Conservation (phyloP, 2,888 invertebrate genomes). For the Melipona bicolor region DNA sequence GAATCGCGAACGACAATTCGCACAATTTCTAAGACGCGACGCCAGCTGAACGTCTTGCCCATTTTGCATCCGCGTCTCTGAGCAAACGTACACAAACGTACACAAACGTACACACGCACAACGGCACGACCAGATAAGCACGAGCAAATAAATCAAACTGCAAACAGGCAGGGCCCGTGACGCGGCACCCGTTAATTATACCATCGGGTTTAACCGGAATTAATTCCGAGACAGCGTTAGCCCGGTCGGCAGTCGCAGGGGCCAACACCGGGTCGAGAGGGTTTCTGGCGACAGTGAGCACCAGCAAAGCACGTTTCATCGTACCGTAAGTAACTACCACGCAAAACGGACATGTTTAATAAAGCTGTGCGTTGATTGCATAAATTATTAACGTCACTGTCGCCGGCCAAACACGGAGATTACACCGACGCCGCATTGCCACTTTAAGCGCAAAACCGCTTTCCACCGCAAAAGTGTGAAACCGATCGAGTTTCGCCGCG, state of each 20-base stretch:
- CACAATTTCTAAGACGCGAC: background rate
- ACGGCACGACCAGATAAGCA: background rate
- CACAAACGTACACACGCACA: background rate
- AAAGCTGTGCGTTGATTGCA: slow-evolving; percentile 62
- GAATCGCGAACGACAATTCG: too few relatives aligned
- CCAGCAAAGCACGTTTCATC: slow-evolving; percentile 33
- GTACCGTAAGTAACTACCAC: slow-evolving; percentile 45
- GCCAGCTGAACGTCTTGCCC: background rate
- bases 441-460: background rate
- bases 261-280: slow-evolving; percentile 24
- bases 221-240: slow-evolving; percentile 46
- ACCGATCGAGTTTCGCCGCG: background rate
- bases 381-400: slow-evolving; percentile 67
- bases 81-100: too few relatives aligned
- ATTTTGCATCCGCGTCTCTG: background rate
- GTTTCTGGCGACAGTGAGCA: slow-evolving; percentile 35
- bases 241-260: slow-evolving; percentile 8
- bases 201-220: slow-evolving; percentile 49
- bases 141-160: slow-evolving; percentile 47
- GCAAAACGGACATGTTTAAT: slow-evolving; percentile 61
- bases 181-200: slow-evolving; percentile 43
- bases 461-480: background rate
- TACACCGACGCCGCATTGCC: background rate
- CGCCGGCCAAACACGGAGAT: slow-evolving; percentile 12
- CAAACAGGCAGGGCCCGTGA: slow-evolving; percentile 30